Base-by-base conservation (phyloP, 2,888 invertebrate genomes). In the Synergus itoensis region DNA sequence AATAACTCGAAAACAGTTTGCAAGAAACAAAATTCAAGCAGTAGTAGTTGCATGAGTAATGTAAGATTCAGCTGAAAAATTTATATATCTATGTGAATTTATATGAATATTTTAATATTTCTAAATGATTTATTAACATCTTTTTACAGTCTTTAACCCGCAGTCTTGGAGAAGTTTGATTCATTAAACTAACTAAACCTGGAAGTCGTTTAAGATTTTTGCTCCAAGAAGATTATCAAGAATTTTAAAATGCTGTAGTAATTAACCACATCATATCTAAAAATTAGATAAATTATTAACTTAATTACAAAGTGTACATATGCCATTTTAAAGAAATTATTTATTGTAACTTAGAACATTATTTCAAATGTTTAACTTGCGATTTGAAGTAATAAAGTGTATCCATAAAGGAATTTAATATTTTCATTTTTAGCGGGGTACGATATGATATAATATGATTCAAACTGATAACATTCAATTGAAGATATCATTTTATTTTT, bases 401-500 rank as follows among this genome's bases (percentile, higher is more conserved):
- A 28, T 62, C 12, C 21, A 28, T 62, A 62, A 7, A 62, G 62
- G 7, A 28, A 21, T 28, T 62, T 21, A 62, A 62, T 62, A 21
- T 14, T 62, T 62, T 62, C 28, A 62, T 62, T 36, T 36, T 36
- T 36, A 36, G 36, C 36, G 36, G 36, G 36, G 36, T 36, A 36
- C 5, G 36, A 36, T 36, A 36, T 36, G 36, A 4, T 36, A 36
- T 36, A 36, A 36, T 36, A 36, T 5, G 36, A 36, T 36, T 36
- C 43, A 43, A 48, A 12, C 4, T 12, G 16, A 12, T 16, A 16
- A 48, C 16, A 48, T n/a, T 7, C 53, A 69, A 21, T 82, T 88
- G 86, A 91, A 91, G 90, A 90, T 88, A 90, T 84, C 84, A 87
- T 90, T 91, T 90, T 89, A 90, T 89, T 87, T 86, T 80, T 83